A percentile compares a stretch with the other conserved stretches of the same genome.
Conservation (phyloP, 2,888 invertebrate species). For the Tetrapedia diversipes region DNA sequence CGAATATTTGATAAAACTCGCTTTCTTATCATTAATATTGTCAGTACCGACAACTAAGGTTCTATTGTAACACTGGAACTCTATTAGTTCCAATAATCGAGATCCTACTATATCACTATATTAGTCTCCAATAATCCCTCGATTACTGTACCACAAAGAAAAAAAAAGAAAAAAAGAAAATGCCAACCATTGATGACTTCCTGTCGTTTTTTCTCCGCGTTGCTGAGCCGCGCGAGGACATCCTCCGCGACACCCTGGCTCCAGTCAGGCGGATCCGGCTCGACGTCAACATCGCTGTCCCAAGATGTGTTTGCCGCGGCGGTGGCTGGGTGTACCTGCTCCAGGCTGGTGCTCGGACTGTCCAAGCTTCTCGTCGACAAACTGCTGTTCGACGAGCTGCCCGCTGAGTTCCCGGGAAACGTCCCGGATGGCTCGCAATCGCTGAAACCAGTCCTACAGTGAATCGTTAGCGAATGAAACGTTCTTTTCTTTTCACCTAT, state of each 20-base stretch:
- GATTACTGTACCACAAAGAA: too few species aligned
- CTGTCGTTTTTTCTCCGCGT: constrained; percentile 94
- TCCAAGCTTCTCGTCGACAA: constrained; percentile 84
- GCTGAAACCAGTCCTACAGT: constrained; percentile 78
- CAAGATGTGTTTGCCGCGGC: constrained; percentile 78
- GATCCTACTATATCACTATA: too few species aligned
- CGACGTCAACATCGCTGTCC: constrained; percentile 84
- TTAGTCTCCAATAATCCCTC: not conserved
- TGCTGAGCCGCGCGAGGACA: constrained; percentile 88
- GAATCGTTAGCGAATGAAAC: constrained; percentile 73
- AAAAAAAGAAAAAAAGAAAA: not conserved
- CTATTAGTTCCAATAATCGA: too few species aligned
- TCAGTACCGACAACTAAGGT: too few species aligned
- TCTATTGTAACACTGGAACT: too few species aligned
- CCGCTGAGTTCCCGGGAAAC: constrained; percentile 81
- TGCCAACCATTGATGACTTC: constrained; percentile 94
- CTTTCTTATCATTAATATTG: too few species aligned
- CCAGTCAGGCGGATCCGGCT: constrained; percentile 91
- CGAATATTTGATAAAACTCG: too few species aligned
- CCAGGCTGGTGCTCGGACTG: constrained; percentile 90
- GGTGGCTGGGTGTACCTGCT: constrained; percentile 84
- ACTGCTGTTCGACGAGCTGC: constrained; percentile 81
- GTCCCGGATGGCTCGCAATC: constrained; percentile 79
- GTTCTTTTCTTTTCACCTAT: too few species aligned
- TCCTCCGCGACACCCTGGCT: constrained; percentile 90